phyloP scores from a whole-genome alignment of 1,140 invertebrate genomes.

The Leucophenga varia region DNA sequence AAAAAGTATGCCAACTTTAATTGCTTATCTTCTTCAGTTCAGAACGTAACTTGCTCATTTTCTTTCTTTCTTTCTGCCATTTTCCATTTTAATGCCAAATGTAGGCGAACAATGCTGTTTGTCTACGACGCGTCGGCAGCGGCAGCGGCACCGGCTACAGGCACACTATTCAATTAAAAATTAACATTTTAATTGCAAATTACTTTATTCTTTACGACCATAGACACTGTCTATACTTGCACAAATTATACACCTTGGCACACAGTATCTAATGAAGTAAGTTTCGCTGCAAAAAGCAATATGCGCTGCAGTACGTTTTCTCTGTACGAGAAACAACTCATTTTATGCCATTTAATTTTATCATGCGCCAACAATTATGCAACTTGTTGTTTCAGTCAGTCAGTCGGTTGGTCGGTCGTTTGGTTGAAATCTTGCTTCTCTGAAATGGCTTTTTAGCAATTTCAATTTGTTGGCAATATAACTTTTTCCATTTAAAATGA shows the following conservation, averaged over 20 bases:
- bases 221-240: conserved; percentile 5
- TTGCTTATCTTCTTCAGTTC: too few relatives aligned
- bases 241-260: conserved; percentile 3
- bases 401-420: too few relatives aligned
- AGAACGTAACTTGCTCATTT: too few relatives aligned
- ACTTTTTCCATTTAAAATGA: conserved; percentile 49
- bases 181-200: conserved; percentile 56
- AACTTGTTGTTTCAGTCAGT: conserved; percentile 50
- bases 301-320: neutral
- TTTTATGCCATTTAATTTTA: conserved; percentile 51
- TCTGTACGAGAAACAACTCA: conserved; percentile 13
- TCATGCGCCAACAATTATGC: conserved; percentile 54
- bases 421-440: conserved; percentile 7
- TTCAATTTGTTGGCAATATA: conserved; percentile 50
- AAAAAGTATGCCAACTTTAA: conserved; percentile 3
- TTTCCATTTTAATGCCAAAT: too few relatives aligned
- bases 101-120: too few relatives aligned
- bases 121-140: conserved; percentile 24
- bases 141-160: conserved; percentile 5
- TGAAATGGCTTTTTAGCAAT: conserved; percentile 19
- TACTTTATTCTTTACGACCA: conserved; percentile 32
- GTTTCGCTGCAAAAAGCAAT: conserved; percentile 9
- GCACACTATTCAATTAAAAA: conserved; percentile 54
- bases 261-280: conserved; percentile 3
- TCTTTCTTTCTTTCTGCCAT: too few relatives aligned